These are phyloP conservation scores for Caenorhabditis angaria DNA, from an alignment of 2,888 invertebrate species.

Conservation along the genomic window DNA sequence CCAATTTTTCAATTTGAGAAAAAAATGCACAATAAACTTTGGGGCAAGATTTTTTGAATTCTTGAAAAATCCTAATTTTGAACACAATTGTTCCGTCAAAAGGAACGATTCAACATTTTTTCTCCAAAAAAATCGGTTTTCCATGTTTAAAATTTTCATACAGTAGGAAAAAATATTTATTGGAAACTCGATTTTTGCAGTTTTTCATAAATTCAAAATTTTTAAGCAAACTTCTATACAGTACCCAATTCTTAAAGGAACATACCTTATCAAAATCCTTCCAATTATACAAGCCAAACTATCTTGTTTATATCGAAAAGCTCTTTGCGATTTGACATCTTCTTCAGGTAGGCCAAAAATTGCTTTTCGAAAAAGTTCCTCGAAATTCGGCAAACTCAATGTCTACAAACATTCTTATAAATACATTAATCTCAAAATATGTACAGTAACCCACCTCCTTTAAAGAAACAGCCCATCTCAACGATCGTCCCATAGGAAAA, in stretches of 20 bases:
- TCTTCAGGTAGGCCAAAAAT: conserved; percentile 57
- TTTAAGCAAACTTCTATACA: not conserved
- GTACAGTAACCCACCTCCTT: not conserved
- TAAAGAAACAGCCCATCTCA: conserved; percentile 20
- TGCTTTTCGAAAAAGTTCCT: conserved; percentile 57
- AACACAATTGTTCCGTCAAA: too few species aligned
- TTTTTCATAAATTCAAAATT: not conserved
- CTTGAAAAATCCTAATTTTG: too few species aligned
- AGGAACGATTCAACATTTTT: too few species aligned
- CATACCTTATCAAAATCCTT: conserved; percentile 60
- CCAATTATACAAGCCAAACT: conserved; percentile 64
- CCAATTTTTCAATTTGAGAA: too few species aligned
- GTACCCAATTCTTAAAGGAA: not conserved
- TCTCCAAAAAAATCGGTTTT: too few species aligned
- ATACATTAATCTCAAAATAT: not conserved
- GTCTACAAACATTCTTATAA: conserved; percentile 24
- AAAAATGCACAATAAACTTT: too few species aligned
- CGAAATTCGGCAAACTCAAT: conserved; percentile 45
- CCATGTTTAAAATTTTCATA: not conserved
- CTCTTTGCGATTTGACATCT: conserved; percentile 58
- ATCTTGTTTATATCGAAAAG: conserved; percentile 63
- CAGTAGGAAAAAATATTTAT: not conserved
- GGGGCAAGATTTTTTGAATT: too few species aligned
- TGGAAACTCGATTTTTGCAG: too few species aligned
- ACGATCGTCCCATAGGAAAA: conserved; percentile 5